Conservation (phyloP, 2,888 invertebrate species). For the Aelia acuminata region DNA sequence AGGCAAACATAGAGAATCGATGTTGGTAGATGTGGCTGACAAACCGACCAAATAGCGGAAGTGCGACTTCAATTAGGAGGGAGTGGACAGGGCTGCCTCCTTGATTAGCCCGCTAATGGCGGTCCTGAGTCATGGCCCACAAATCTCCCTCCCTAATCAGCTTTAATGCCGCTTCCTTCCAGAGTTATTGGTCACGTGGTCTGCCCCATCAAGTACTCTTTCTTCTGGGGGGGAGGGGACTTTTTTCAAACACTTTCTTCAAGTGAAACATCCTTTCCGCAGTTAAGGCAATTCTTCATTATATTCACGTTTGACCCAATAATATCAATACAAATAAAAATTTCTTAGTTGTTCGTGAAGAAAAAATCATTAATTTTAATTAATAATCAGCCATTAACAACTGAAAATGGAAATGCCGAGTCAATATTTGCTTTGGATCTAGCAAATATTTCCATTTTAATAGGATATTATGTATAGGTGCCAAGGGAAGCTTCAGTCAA, state of each 20-base stretch:
- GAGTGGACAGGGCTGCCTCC: background rate
- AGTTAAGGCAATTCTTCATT: background rate
- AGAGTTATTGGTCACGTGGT: conserved; percentile 25
- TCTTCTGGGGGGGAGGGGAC: background rate
- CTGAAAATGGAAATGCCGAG: no score
- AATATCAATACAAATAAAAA: no score
- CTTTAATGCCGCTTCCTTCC: background rate
- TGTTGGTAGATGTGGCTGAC: background rate
- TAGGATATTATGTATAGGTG: no score
- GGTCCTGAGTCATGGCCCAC: background rate
- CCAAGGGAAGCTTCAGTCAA: no score
- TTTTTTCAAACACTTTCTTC: background rate
- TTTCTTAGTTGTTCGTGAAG: no score
- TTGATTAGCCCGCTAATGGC: conserved; percentile 17
- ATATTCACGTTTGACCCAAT: background rate
- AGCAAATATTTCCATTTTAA: no score
- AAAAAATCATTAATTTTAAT: no score
- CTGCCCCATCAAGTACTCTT: background rate
- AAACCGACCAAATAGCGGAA: background rate
- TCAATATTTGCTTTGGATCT: no score
- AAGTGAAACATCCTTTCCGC: background rate
- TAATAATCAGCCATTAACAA: no score
- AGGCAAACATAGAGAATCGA: background rate
- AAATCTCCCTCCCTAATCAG: conserved; percentile 15
- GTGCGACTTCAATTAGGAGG: conserved; percentile 9